These are phyloP conservation scores for Botrylloides violaceus DNA, from an alignment of 23 tunicate genomes.

Conservation along the genomic window DNA sequence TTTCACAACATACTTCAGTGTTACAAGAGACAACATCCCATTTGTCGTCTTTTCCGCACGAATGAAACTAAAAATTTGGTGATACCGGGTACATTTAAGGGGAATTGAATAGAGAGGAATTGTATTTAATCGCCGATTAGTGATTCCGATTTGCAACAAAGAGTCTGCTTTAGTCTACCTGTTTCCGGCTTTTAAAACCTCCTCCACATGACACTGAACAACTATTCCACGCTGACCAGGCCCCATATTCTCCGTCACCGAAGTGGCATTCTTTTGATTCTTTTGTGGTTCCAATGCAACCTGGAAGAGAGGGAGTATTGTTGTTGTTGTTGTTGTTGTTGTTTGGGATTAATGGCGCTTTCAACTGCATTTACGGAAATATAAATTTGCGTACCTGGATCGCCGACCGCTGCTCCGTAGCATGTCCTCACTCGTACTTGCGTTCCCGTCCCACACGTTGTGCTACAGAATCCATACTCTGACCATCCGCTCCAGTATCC, in stretches of 20 bases:
- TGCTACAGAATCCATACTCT: conserved; percentile 58
- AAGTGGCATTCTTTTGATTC: conserved; percentile 55
- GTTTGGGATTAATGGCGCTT: no score
- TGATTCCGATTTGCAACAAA: no score
- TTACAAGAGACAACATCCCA: conserved; percentile 34
- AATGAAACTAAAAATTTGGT: conserved; percentile 32
- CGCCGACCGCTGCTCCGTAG: conserved; percentile 47
- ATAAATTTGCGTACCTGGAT: conserved; percentile 53
- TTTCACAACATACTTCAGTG: conserved; percentile 43
- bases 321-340: no score
- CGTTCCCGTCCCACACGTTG: conserved; percentile 70
- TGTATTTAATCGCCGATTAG: no score
- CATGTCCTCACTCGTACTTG: conserved; percentile 49
- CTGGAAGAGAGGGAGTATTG: no score
- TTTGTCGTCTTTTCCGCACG: conserved; percentile 29
- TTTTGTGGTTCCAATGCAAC: conserved; percentile 46
- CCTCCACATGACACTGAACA: conserved; percentile 79
- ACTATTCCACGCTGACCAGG: conserved; percentile 57
- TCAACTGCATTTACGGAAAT: no score
- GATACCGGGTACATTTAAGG: no score
- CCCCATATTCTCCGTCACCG: conserved; percentile 39
- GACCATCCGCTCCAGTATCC: conserved; percentile 97
- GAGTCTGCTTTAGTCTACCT: no score
- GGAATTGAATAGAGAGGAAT: no score
- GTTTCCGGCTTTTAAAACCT: conserved; percentile 27